These are phyloP conservation scores for Empidonax traillii DNA, from an alignment of 2,113 vertebrate species.

Conservation along the genomic window DNA sequence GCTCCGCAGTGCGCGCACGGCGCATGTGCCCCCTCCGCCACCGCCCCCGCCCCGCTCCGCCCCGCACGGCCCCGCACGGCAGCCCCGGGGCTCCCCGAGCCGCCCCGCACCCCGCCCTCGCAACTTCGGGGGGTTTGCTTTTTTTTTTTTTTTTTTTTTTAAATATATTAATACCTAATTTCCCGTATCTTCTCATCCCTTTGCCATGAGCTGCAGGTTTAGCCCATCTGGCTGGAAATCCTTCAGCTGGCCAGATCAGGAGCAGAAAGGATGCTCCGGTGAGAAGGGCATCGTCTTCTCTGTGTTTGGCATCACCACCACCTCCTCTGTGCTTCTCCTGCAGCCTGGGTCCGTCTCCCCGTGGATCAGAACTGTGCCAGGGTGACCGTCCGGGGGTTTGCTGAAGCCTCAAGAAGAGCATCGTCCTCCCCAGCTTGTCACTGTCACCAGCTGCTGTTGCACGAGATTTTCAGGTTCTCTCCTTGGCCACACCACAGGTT, in stretches of 20 bases:
- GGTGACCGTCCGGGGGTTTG: not conserved
- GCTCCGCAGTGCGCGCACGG: no score
- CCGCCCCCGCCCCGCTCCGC: not conserved
- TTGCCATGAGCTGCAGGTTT: fast-evolving
- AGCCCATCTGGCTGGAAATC: not conserved
- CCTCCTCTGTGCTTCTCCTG: not conserved
- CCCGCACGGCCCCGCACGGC: not conserved
- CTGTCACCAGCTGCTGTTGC: not conserved
- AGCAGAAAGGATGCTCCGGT: not conserved
- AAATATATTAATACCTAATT: fast-evolving
- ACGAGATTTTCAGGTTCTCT: not conserved
- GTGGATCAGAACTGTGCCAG: fast-evolving
- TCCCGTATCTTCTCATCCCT: not conserved
- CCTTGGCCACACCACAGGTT: not conserved
- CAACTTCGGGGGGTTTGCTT: not conserved
- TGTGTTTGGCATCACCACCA: not conserved
- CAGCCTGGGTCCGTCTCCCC: not conserved
- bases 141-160: no score
- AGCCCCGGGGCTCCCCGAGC: not conserved
- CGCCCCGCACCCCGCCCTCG: not conserved
- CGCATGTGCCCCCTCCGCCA: not conserved
- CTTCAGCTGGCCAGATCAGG: fast-evolving
- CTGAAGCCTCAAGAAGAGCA: not conserved
- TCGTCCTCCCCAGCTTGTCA: not conserved
- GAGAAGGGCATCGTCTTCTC: not conserved